Evolutionary conservation across 37 sponge, comb jelly and placozoan species (phyloP).

Genomic region (Chondrilla cf. caribensis): DNA sequence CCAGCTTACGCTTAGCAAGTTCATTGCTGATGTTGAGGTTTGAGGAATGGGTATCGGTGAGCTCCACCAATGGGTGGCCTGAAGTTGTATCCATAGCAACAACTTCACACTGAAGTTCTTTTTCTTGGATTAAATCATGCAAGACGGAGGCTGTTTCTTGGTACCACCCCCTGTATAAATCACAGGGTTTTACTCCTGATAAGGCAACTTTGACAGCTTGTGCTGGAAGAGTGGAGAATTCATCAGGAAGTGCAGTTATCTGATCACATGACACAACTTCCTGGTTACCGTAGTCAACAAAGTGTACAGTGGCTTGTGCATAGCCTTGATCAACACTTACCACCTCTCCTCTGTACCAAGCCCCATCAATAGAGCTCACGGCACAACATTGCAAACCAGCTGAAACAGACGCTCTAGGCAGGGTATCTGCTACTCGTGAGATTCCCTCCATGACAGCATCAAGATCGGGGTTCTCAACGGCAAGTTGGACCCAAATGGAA

Average conservation of each 20-base stretch:
- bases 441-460: constrained; percentile 19
- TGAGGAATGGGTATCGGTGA: constrained; percentile 3
- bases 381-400: constrained; percentile 46
- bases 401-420: not conserved
- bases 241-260: constrained; percentile 19
- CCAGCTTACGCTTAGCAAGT: not conserved
- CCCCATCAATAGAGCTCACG: constrained; percentile 35
- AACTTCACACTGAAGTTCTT: constrained; percentile 20
- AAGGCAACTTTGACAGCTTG: constrained; percentile 62
- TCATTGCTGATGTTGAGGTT: not conserved
- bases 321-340: not conserved
- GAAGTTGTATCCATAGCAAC: constrained; percentile 30
- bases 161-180: constrained; percentile 26
- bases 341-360: constrained; percentile 63
- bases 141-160: constrained; percentile 16
- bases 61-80: constrained; percentile 40
- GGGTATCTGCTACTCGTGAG: not conserved
- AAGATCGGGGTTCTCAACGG: not conserved
- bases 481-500: constrained; percentile 66
- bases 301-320: constrained; percentile 34
- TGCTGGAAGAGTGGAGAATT: constrained; percentile 39
- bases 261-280: constrained; percentile 26
- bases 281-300: constrained; percentile 76
- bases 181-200: constrained; percentile 20
- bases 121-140: constrained; percentile 4